Conservation (phyloP, 2,113 vertebrate species). For the Hoplias malabaricus region DNA sequence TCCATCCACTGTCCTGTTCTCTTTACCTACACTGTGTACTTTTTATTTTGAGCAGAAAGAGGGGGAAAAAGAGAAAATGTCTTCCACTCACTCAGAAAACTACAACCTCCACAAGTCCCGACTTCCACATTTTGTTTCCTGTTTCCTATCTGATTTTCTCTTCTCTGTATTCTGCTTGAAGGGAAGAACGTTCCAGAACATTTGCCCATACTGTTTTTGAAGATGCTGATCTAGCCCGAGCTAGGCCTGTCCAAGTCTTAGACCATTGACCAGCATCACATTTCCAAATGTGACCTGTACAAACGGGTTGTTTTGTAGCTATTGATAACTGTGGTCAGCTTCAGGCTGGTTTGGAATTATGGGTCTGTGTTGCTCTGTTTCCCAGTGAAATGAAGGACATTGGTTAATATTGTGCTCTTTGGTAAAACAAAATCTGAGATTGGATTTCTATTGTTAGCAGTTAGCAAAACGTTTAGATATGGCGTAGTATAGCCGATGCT, state of each 20-base stretch:
- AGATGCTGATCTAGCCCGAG: background rate
- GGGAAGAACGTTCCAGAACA: slow-evolving; percentile 30
- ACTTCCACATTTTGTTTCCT: background rate
- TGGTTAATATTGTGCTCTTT: too few relatives aligned
- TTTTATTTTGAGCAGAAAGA: slow-evolving; percentile 57
- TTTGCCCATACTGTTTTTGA: background rate
- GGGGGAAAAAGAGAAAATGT: slow-evolving; percentile 49
- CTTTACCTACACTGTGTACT: slow-evolving; percentile 58
- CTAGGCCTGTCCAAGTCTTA: background rate
- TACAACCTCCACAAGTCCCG: slow-evolving; percentile 35
- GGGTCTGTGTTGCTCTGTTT: too few relatives aligned
- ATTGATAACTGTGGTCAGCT: too few relatives aligned
- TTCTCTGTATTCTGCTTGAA: background rate
- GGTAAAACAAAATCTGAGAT: too few relatives aligned
- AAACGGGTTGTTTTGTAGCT: background rate
- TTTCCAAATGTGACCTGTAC: too few relatives aligned
- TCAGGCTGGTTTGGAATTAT: background rate
- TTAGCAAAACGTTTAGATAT: background rate
- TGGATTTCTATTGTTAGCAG: too few relatives aligned
- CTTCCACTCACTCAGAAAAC: slow-evolving; percentile 63
- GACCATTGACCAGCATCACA: background rate
- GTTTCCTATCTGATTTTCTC: slow-evolving; percentile 34
- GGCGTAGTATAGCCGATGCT: background rate
- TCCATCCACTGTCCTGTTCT: slow-evolving; percentile 60
- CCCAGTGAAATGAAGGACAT: too few relatives aligned